Evolutionary conservation across 2,888 invertebrate genomes (phyloP).

Genomic region (Drosophila atripex): DNA sequence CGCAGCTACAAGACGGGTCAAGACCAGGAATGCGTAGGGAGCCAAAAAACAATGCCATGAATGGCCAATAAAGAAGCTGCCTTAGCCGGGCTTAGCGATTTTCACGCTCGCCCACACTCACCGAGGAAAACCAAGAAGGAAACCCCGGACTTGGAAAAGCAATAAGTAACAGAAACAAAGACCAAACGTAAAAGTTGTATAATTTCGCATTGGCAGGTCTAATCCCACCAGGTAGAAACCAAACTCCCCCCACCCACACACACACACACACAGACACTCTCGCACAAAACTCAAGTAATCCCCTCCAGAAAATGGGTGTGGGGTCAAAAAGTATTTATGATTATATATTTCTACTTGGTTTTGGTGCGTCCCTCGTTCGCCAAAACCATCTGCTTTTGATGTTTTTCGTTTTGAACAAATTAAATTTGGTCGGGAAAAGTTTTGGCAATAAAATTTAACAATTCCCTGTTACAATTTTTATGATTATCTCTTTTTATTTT

Average conservation of each 20-base stretch:
- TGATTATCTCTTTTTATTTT: constrained; percentile 63
- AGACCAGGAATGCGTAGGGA: constrained; percentile 55
- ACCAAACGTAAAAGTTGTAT: constrained; percentile 63
- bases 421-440: constrained; percentile 50
- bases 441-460: constrained; percentile 74
- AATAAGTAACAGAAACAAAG: constrained; percentile 74
- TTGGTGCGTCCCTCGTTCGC: constrained; percentile 14
- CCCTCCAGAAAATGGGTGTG: constrained; percentile 34
- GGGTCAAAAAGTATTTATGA: constrained; percentile 59
- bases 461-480: constrained; percentile 68
- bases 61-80: constrained; percentile 63
- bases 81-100: constrained; percentile 77
- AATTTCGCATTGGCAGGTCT: constrained; percentile 76
- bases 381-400: constrained; percentile 76
- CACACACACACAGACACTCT: constrained; percentile 7
- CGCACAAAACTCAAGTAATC: constrained; percentile 16
- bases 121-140: constrained; percentile 15
- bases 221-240: constrained; percentile 73
- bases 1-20: constrained; percentile 43
- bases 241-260: constrained; percentile 34
- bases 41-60: constrained; percentile 17
- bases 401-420: constrained; percentile 64
- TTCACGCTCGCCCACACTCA: constrained; percentile 69
- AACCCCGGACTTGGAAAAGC: constrained; percentile 59
- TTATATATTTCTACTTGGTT: constrained; percentile 42